Evolutionary conservation across 1,140 invertebrate species (phyloP), one percentile per base, ranked within the genome.

Genomic region (Macrobrachium nipponense): DNA sequence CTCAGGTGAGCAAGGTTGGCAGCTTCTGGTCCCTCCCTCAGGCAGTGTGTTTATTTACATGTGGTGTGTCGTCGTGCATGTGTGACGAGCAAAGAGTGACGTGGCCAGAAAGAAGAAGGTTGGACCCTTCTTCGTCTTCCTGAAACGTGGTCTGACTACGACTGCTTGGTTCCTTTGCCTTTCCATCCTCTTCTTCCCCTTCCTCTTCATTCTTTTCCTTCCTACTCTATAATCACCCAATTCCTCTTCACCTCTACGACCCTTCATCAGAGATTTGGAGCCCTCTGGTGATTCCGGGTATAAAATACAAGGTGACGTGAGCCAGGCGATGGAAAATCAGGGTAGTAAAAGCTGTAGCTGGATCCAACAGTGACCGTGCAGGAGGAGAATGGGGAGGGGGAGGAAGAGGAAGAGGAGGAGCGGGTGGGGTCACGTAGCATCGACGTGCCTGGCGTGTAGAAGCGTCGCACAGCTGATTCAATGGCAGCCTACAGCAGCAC

Each of bases 401-500:
- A 23, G 20, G 11, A 18, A 20, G n/a, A n/a, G 66, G 15, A 4
- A 61, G 72, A 73, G 81, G 70, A 23, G 81, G 81, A 73, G 70
- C 59, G 61, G 80, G 6, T 62, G 72, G 59, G 81, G 81, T 83
- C 81, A 83, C 81, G 81, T 83, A 83, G 81, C 72, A 61, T 58
- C 44, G 81, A 83, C 81, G 81, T 83, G 81, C 81, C 81, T 83
- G 81, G 81, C 81, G 81, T 83, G 81, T 83, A 83, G 81, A 51
- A 83, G 81, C 81, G 81, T 83, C 81, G 76, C 72, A 76, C 70
- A 83, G 81, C 72, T 83, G 81, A 83, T 76, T 73, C 59, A 73
- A 60, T 72, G 75, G 80, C 80, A 68, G 73, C 73, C 80, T 75
- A 72, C 81, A 83, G 81, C 81, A 27, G 76, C 76, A 78, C 51